A percentile compares a stretch with the other conserved stretches of the same genome.
Evolutionary conservation across 2,797 vertebrate genomes (phyloP).

Genomic region (Parotocinclus haroldoi): DNA sequence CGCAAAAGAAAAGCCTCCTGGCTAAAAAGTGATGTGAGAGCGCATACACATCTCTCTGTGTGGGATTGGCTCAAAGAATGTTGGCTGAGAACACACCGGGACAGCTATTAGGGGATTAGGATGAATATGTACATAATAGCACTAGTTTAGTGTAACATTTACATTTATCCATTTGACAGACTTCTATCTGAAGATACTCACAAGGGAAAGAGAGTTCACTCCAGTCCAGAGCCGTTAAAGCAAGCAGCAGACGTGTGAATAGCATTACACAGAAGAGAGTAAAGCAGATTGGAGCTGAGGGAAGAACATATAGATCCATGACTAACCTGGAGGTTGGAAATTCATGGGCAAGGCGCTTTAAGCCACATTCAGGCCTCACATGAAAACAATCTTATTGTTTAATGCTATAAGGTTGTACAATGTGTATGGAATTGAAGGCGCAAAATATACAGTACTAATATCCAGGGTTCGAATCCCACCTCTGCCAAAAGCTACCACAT

Average conservation of each 20-base stretch:
- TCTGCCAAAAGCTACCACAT: no score
- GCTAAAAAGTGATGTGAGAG: constrained; percentile 16
- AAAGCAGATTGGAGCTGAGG: no score
- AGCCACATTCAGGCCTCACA: no score
- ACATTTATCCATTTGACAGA: background rate
- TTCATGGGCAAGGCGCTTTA: no score
- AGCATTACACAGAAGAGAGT: no score
- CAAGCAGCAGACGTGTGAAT: background rate
- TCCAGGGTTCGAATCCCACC: no score
- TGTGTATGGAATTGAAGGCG: no score
- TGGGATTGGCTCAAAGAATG: constrained; percentile 19
- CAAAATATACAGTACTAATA: no score
- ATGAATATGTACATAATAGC: constrained; percentile 17
- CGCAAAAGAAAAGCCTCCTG: constrained; percentile 26
- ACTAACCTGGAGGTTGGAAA: no score
- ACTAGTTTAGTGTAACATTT: background rate
- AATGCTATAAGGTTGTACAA: no score
- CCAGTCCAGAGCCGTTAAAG: background rate
- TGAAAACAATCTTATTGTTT: no score
- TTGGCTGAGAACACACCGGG: constrained; percentile 8
- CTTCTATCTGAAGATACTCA: background rate
- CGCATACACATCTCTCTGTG: constrained; percentile 3
- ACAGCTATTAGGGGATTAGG: constrained; percentile 22
- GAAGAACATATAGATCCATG: no score
- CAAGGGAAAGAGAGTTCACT: background rate